Base-by-base conservation (phyloP, 2,797 vertebrate genomes). In the Enteromius unitaeniatus region DNA sequence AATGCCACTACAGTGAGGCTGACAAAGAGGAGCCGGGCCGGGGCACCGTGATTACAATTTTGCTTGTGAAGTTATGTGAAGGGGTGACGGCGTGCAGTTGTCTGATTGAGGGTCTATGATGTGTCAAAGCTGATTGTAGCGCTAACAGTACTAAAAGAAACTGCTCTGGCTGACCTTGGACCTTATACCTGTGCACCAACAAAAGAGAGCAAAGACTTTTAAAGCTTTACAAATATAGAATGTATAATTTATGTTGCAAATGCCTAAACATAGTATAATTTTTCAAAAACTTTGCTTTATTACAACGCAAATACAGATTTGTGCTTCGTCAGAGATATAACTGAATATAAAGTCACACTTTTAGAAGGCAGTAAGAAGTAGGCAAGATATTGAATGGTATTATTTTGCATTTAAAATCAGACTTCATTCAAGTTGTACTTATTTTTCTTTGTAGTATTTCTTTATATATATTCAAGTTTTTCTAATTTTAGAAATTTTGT, bases 1-100 rank as follows among this genome's bases (percentile, higher is more conserved):
- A 95, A 95, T 95, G 94, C 93, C 87, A 88, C 92, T 90, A 90
- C 86, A 91, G 89, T 81, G 89, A 70, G 88, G 89, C 92, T 92
- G 92, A 94, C 93, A 93, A 93, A 93, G 91, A 91, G 90, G 89
- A 93, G 91, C 88, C 87, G 73, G 90, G 88, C 79, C 58, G 86
- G 92, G 91, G 90, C 86, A 55, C 68, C 10, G 65, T 92, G 91
- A 93, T 93, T 91, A 93, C 90, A 89, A 89, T 88, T 84, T 45
- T 65, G 87, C 91, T 87, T 84, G 80, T 91, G 89, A 90, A 89
- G 88, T 89, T 90, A 90, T 83, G 82, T 86, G 88, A 68, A 23
- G 85, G 87, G 87, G 88, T 88, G 91, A 89, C 37, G 17, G 73
- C 85, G 68, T 89, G 55, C 2, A 28, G 13, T 88, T 86, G 88